Conservation (phyloP, 2,113 vertebrate genomes). For the Varanus salvator region DNA sequence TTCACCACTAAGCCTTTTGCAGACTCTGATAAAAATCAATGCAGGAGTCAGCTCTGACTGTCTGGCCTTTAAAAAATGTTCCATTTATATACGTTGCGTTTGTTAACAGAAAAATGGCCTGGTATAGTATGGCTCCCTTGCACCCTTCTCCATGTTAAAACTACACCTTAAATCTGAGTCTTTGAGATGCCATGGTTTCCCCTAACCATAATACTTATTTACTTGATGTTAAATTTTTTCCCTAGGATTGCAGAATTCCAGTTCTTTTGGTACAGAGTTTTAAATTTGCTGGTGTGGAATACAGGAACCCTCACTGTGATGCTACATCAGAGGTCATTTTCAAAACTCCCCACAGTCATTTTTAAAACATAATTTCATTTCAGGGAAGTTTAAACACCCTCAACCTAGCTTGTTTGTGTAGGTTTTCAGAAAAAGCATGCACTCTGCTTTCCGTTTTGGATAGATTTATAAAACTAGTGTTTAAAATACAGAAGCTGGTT, state of each 20-base stretch:
- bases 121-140: not conserved
- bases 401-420: conserved; percentile 51
- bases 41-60: conserved; percentile 1
- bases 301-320: not conserved
- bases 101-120: not conserved
- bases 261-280: not conserved
- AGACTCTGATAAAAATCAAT: conserved; percentile 29
- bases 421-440: conserved; percentile 48
- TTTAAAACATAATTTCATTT: conserved; percentile 50
- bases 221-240: conserved; percentile 5
- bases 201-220: conserved; percentile 4
- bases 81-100: accelerated
- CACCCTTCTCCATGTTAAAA: not conserved
- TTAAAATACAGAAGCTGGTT: conserved; percentile 40
- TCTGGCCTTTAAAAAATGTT: conserved; percentile 17
- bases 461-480: conserved; percentile 8
- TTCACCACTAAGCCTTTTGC: not conserved
- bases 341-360: conserved; percentile 17
- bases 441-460: conserved; percentile 22
- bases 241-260: not conserved
- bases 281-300: not conserved
- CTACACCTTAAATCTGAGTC: accelerated
- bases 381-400: conserved; percentile 39
- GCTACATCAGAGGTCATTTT: not conserved
- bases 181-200: not conserved